A percentile compares a stretch with the other conserved stretches of the same genome.
These are phyloP conservation scores for Chiroxiphia lanceolata DNA, from an alignment of 2,797 vertebrate species.

Conservation along the genomic window DNA sequence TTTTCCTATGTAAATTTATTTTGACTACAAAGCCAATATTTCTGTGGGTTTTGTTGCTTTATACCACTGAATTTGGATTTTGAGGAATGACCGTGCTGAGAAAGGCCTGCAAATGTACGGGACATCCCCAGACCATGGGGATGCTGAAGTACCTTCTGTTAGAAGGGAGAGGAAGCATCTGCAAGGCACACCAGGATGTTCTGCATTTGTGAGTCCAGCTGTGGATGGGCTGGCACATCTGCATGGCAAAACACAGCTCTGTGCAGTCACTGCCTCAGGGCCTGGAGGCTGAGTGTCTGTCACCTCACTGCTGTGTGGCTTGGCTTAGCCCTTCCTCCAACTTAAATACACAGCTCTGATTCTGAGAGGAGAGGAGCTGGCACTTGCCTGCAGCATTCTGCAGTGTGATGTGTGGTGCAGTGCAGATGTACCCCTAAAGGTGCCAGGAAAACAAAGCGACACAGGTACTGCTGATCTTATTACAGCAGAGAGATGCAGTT, in stretches of 20 bases:
- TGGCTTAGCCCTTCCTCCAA: background rate
- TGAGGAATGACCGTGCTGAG: background rate
- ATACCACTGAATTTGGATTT: background rate
- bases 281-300: background rate
- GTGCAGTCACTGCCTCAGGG: background rate
- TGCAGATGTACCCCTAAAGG: background rate
- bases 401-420: background rate
- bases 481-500: background rate
- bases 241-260: background rate
- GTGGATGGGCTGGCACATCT: background rate
- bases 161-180: background rate
- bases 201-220: background rate
- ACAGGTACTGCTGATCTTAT: background rate
- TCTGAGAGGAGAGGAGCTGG: background rate
- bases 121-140: background rate
- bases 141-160: background rate
- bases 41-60: background rate
- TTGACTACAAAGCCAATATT: background rate
- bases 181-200: background rate
- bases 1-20: background rate
- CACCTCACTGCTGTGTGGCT: background rate
- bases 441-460: background rate
- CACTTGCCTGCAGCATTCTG: background rate
- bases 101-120: background rate
- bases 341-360: rapidly evolving